These are phyloP conservation scores for Pomacea canaliculata DNA, from an alignment of 2,888 invertebrate genomes.

Conservation along the genomic window DNA sequence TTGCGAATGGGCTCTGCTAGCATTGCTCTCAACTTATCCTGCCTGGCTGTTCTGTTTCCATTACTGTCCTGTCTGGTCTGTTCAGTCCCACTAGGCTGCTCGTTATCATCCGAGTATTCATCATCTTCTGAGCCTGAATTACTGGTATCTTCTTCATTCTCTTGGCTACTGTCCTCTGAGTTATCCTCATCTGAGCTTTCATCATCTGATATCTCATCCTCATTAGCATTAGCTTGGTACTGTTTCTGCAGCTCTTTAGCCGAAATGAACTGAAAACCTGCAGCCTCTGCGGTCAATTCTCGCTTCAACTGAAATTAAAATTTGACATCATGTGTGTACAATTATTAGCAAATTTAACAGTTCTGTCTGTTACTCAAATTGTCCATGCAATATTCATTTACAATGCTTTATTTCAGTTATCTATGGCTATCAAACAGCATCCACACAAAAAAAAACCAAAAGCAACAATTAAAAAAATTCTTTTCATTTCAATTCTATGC, in stretches of 20 bases:
- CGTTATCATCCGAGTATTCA: conserved; percentile 25
- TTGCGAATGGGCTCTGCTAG: conserved; percentile 40
- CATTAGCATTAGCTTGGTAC: conserved; percentile 21
- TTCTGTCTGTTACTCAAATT: no score
- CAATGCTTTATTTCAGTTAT: no score
- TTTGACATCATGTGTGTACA: conserved; percentile 2
- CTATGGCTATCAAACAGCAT: no score
- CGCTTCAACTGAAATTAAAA: conserved; percentile 48
- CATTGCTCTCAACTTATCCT: conserved; percentile 24
- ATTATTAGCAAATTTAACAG: not conserved
- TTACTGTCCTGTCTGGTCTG: conserved; percentile 8
- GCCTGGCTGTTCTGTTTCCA: conserved; percentile 26
- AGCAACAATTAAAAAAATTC: no score
- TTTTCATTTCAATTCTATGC: not conserved
- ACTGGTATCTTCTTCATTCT: conserved; percentile 19
- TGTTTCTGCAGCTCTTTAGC: conserved; percentile 47
- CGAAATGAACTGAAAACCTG: conserved; percentile 67
- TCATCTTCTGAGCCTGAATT: conserved; percentile 9
- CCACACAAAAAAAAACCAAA: no score
- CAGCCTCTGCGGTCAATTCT: conserved; percentile 63
- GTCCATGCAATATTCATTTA: no score
- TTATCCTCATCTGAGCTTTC: conserved; percentile 24
- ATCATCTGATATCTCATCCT: conserved; percentile 26
- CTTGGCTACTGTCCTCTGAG: conserved; percentile 2
- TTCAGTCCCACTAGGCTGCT: conserved; percentile 9